These are phyloP conservation scores for Zootermopsis nevadensis DNA, from an alignment of 2,888 invertebrate genomes.

Conservation along the genomic window DNA sequence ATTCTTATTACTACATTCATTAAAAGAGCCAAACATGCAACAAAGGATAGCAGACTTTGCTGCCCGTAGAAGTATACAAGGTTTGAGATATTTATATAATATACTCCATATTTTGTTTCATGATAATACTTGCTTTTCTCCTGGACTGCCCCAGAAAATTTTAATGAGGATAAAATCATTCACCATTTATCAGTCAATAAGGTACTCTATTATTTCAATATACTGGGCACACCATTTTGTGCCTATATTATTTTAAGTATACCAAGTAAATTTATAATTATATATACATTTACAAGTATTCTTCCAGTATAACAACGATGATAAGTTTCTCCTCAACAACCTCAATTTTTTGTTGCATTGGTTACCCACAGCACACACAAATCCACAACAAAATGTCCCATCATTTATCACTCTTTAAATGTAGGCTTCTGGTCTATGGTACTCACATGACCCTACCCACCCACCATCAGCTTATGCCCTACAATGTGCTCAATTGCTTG, in stretches of 20 bases:
- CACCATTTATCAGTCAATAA: conserved; percentile 50
- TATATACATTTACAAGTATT: conserved; percentile 51
- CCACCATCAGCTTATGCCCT: background rate
- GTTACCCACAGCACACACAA: conserved; percentile 32
- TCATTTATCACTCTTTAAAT: conserved; percentile 21
- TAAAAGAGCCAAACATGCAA: conserved; percentile 54
- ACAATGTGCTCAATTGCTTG: background rate
- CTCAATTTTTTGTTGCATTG: conserved; percentile 31
- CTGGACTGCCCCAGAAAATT: conserved; percentile 23
- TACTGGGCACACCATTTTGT: conserved; percentile 41
- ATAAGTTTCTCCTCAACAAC: conserved; percentile 36
- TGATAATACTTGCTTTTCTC: conserved; percentile 30
- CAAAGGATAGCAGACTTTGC: conserved; percentile 51
- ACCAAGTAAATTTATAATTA: conserved; percentile 49
- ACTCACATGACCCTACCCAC: conserved; percentile 6
- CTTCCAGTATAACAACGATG: conserved; percentile 49
- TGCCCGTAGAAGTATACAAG: conserved; percentile 51
- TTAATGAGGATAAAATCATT: conserved; percentile 9
- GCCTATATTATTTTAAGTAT: conserved; percentile 48
- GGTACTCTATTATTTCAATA: conserved; percentile 49
- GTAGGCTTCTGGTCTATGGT: conserved; percentile 29
- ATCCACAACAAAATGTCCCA: conserved; percentile 1
- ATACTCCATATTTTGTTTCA: conserved; percentile 43
- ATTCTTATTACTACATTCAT: conserved; percentile 51
- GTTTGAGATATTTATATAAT: conserved; percentile 47